Base-by-base conservation (phyloP, 2,797 vertebrate genomes). In the Octomys mimax region DNA sequence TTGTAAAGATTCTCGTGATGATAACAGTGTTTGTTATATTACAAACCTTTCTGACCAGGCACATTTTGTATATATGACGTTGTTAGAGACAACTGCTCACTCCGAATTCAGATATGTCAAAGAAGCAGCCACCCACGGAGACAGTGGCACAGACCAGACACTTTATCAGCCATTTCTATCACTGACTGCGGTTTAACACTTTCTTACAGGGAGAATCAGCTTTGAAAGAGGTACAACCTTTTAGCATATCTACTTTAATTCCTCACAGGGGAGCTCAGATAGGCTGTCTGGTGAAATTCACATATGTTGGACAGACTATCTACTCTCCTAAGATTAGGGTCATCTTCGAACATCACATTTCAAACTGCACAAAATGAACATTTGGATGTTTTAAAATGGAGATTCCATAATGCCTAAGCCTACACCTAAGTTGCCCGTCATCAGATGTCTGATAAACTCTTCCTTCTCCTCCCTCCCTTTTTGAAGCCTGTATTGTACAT, bases 1-100 rank as follows among this genome's bases (percentile, higher is more conserved):
- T 98, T 98, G 98, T 98, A 98, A 98, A 98, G 98, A 99, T 98
- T 96, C 83, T 68, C 11, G 71, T 0, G 79, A 54, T 73, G 98
- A 99, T 99, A 98, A 98, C 97, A 57, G 89, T n/a, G 70, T 81
- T 98, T 97, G 97, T 98, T 98, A 98, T 83, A 2, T 94, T 95
- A 96, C 66, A 81, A 96, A 97, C 97, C 97, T 97, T 96, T 91
- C 95, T 96, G 98, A 95, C 97, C 97, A 52, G 77, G 88, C 87
- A 97, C 94, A 95, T 95, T 88, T 64, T 92, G 96, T 92, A 73
- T 39, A 73, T 79, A 81, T 95, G 89, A 87, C 92, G 94, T 91
- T n/a, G 96, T 85, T 64, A 94, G 97, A 95, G 91, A 95, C 93
- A 93, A 86, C 89, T 81, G 71, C 92, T 91, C 86, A 33, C 94